Evolutionary conservation across 1,140 invertebrate species (phyloP).

Genomic region (Episyrphus balteatus): DNA sequence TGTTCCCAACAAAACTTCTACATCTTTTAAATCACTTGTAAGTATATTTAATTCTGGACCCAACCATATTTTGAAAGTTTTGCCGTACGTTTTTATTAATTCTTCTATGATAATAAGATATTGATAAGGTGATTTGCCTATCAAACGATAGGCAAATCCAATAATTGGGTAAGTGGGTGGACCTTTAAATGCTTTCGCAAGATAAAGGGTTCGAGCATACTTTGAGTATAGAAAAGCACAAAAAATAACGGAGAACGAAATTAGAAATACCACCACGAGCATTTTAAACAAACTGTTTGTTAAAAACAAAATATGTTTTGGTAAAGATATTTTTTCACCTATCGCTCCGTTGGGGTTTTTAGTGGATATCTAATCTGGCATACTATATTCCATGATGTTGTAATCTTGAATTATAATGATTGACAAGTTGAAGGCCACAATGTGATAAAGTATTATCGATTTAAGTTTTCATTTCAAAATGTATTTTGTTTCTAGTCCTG

Average conservation of each 20-base stretch:
- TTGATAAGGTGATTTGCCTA: neutral
- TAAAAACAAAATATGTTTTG: too few relatives aligned
- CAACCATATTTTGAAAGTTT: slow-evolving; percentile 14
- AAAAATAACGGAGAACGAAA: neutral
- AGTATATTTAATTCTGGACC: slow-evolving; percentile 20
- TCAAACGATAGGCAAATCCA: neutral
- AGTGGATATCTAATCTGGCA: too few relatives aligned
- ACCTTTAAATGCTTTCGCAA: neutral
- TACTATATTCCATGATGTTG: too few relatives aligned
- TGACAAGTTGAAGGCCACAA: too few relatives aligned
- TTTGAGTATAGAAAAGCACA: neutral
- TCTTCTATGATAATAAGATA: neutral
- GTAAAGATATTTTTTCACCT: too few relatives aligned
- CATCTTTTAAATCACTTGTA: slow-evolving; percentile 18
- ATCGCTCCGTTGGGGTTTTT: too few relatives aligned
- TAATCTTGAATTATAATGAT: too few relatives aligned
- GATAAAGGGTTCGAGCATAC: neutral
- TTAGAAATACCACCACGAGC: neutral
- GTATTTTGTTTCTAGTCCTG: too few relatives aligned
- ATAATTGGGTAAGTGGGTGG: neutral
- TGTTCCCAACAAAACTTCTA: slow-evolving; percentile 17
- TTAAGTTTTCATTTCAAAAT: too few relatives aligned
- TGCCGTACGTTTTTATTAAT: neutral
- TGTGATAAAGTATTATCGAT: too few relatives aligned
- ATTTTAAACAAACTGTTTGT: neutral